Evolutionary conservation across 2,888 invertebrate genomes (phyloP).

Genomic region (Pristionchus entomophagus): DNA sequence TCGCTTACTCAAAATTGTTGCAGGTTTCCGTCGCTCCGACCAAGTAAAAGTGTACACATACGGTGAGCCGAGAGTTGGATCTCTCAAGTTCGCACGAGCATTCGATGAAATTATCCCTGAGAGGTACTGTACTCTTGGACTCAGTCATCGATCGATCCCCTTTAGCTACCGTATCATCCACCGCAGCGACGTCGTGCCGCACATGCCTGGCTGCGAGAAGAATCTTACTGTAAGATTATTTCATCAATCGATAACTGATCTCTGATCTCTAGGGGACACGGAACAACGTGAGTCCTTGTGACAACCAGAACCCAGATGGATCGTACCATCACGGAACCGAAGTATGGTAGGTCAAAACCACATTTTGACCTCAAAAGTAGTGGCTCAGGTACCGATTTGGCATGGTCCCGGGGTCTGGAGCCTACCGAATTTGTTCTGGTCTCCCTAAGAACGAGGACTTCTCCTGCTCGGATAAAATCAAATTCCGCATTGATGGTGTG

Average conservation of each 20-base stretch:
- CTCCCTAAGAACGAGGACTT: constrained; percentile 70
- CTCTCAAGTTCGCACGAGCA: constrained; percentile 60
- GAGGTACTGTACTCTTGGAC: constrained; percentile 49
- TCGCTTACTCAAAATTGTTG: not conserved
- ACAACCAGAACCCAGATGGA: constrained; percentile 47
- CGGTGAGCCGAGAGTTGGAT: constrained; percentile 73
- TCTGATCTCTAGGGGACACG: not conserved
- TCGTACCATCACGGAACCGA: constrained; percentile 71
- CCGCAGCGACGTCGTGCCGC: constrained; percentile 73
- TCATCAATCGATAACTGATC: not conserved
- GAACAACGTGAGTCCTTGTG: constrained; percentile 52
- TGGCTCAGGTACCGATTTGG: constrained; percentile 61
- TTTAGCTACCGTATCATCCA: constrained; percentile 69
- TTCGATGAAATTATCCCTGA: constrained; percentile 66
- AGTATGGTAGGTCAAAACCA: constrained; percentile 59
- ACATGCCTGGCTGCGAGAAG: constrained; percentile 71
- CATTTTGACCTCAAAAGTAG: not conserved
- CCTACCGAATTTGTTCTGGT: constrained; percentile 68
- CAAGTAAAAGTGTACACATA: constrained; percentile 63
- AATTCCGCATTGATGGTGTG: constrained; percentile 62
- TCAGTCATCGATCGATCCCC: not conserved
- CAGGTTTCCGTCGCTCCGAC: not conserved
- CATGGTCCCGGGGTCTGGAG: constrained; percentile 58
- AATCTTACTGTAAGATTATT: constrained; percentile 36
- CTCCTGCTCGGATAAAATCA: constrained; percentile 65